These are phyloP conservation scores for Paradisaea rubra DNA, from an alignment of 2,113 vertebrate genomes.

Conservation along the genomic window DNA sequence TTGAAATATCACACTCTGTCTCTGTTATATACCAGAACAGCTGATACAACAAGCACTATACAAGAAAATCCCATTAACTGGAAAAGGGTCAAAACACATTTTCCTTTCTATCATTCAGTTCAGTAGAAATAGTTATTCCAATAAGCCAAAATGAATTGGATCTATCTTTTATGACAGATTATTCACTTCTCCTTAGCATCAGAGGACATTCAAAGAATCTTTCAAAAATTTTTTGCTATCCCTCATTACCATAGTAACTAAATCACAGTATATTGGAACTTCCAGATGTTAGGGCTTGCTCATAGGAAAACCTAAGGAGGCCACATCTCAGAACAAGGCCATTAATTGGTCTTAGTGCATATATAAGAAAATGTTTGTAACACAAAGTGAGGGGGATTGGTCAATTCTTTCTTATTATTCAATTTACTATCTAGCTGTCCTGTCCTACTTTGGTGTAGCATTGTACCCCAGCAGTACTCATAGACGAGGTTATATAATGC, in stretches of 20 bases:
- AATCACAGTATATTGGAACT: background rate
- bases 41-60: background rate
- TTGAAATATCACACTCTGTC: background rate
- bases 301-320: background rate
- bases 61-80: background rate
- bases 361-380: background rate
- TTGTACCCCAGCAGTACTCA: background rate
- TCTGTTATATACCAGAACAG: background rate
- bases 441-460: background rate
- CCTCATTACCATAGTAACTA: background rate
- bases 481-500: background rate
- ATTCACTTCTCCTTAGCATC: background rate
- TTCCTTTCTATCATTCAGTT: background rate
- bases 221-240: background rate
- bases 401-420: background rate
- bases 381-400: background rate
- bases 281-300: background rate
- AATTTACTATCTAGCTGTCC: background rate
- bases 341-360: background rate
- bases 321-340: background rate
- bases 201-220: background rate
- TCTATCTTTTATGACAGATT: background rate
- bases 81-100: background rate
- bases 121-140: background rate
- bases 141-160: background rate